Conservation (phyloP, 2,888 invertebrate genomes). For the Ypsolopha sequella region DNA sequence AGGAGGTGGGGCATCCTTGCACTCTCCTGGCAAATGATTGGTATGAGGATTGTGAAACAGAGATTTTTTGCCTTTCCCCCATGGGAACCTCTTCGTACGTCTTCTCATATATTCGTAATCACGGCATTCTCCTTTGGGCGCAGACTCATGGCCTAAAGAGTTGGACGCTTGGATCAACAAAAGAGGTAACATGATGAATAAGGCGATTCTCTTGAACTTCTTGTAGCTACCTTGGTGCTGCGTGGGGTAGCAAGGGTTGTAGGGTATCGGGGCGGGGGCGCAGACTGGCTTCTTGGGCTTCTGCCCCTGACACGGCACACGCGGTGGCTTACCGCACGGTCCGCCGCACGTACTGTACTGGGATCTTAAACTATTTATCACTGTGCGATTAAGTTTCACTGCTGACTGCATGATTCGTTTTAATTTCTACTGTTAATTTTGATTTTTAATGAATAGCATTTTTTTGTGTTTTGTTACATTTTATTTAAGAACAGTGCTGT, state of each 20-base stretch:
- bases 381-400: too few species aligned
- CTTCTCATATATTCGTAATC: conserved; percentile 83
- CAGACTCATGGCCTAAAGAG: conserved; percentile 18
- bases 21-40: conserved; percentile 67
- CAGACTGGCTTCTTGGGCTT: conserved; percentile 24
- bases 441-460: too few species aligned
- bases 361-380: too few species aligned
- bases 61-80: conserved; percentile 87
- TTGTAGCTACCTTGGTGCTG: conserved; percentile 34
- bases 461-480: too few species aligned
- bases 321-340: conserved; percentile 6
- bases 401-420: too few species aligned
- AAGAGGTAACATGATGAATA: conserved; percentile 38
- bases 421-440: too few species aligned
- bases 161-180: conserved; percentile 32
- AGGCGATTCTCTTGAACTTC: conserved; percentile 33
- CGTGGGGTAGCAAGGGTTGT: conserved; percentile 36
- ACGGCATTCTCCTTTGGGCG: conserved; percentile 32
- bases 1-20: conserved; percentile 28
- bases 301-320: conserved; percentile 24
- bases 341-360: too few species aligned
- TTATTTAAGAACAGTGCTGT: too few species aligned
- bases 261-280: conserved; percentile 27
- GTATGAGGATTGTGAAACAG: conserved; percentile 85
- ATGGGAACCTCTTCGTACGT: conserved; percentile 88